Base-by-base conservation (phyloP, 2,113 vertebrate genomes). In the Heterocephalus glaber region DNA sequence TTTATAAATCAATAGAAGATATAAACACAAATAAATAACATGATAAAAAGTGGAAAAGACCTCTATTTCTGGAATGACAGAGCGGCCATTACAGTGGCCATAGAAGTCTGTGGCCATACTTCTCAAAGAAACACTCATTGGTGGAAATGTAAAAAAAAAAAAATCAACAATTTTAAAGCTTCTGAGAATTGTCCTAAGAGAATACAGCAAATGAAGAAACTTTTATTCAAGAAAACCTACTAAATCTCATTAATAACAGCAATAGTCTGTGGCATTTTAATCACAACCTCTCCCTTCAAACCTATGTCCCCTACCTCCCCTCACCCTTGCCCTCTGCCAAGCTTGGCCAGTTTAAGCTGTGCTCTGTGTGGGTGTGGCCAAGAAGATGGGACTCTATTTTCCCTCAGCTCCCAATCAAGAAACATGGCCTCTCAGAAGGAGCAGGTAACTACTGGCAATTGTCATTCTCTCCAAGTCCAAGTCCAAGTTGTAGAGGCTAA, bases 221-320 rank as follows among this genome's bases (percentile, higher is more conserved):
- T 84, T 83, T 92, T 72, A 65, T 81, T 93, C n/a, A 89, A 95
- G 74, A 65, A 74, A 95, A 52, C 19, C 19, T 72, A 56, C 7
- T 84, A 68, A 89, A 89, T 44, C 5, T 65, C 44, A 28, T 11
- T 47, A 65, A 80, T 17, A 77, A 86, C 14, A 80, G 38, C 8
- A 66, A 66, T 35, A 49, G 60, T 38, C 38, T 49, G 14, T 91
- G 49, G 38, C 24, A 70, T 61, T 88, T 83, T 30, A 65, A 22
- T n/a, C 65, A 87, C 44, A 74, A 33, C 19, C 38, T 47, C 33
- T 26, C 70, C 47, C 38, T 30, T 76, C 72, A 76, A 30, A 44
- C 13, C 44, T 16, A 33, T 19, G 35, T 5, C 47, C 17, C 47
- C 44, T 7, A 7, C 47, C 49, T 14, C 33, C 30, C 44, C 74